Evolutionary conservation across 1,140 invertebrate species (phyloP).

Genomic region (Hormaphis cornu): DNA sequence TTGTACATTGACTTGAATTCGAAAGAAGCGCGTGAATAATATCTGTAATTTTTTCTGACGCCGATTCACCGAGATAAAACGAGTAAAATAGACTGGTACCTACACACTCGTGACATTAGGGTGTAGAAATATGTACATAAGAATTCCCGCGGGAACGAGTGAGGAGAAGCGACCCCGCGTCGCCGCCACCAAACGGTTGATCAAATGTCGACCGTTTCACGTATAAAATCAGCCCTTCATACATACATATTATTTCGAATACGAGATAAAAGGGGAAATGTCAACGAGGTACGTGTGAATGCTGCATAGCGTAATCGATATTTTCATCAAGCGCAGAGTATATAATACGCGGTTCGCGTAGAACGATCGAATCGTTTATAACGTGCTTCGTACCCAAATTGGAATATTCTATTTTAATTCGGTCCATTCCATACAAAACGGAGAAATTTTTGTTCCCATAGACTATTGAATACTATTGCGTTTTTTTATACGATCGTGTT

Average conservation of each 20-base stretch:
- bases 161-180: too few species aligned
- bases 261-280: neutral
- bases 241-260: slow-evolving; percentile 4
- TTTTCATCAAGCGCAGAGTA: too few species aligned
- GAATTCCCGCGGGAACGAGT: neutral
- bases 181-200: neutral
- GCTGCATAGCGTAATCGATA: too few species aligned
- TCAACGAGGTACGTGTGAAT: neutral
- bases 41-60: neutral
- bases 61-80: neutral
- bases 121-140: neutral
- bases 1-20: too few species aligned
- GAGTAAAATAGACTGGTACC: neutral
- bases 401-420: too few species aligned
- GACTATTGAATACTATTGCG: too few species aligned
- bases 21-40: neutral
- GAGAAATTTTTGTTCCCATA: too few species aligned
- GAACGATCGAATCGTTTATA: too few species aligned
- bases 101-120: neutral
- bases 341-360: too few species aligned
- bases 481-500: too few species aligned
- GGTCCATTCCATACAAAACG: too few species aligned
- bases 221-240: neutral
- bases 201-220: neutral
- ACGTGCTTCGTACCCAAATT: too few species aligned